Base-by-base conservation (phyloP, 2,888 invertebrate genomes). In the Dione vanillae region DNA sequence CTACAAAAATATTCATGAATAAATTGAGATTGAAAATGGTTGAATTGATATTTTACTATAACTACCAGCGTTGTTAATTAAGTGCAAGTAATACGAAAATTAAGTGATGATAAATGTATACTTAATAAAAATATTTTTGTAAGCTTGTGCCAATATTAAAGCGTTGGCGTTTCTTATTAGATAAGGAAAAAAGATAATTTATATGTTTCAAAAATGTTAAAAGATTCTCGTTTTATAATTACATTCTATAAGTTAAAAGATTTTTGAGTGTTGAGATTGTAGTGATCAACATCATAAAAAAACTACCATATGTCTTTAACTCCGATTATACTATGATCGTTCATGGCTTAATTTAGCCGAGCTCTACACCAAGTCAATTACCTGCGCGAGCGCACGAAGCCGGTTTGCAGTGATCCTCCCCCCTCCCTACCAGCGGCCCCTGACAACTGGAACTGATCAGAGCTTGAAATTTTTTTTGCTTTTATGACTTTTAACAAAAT, bases 271-370 rank as follows among this genome's bases (percentile, higher is more conserved):
- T 5, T 49, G 37, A 1, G 12, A 40, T 14, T 49, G 10, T 16
- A 45, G 27, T 19, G 5, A n/a, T 35, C n/a, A 49, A n/a, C 47
- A 2, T 12, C 77, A 81, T 82, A 83, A 84, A 82, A 83, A 85
- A 85, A 83, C 78, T 79, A 79, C 80, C 78, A 82, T 77, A 75
- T 75, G 79, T 79, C 80, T 79, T 82, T 85, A 85, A 86, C 79
- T 84, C 84, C 83, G 83, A 74, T 75, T 85, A 86, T 80, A 84
- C 84, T 84, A 83, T 81, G 64, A 84, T 86, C 83, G 88, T 89
- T 91, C 89, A 91, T 89, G 87, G 87, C 91, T 91, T 89, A 90
- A 91, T 91, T 90, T 89, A 88, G 85, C 84, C 82, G 82, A 80
- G 82, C 75, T 74, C 77, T 73, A 75, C 76, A 73, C 77, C 73